phyloP scores from a whole-genome alignment of 2,888 invertebrate species.

The Eupeodes luniger region DNA sequence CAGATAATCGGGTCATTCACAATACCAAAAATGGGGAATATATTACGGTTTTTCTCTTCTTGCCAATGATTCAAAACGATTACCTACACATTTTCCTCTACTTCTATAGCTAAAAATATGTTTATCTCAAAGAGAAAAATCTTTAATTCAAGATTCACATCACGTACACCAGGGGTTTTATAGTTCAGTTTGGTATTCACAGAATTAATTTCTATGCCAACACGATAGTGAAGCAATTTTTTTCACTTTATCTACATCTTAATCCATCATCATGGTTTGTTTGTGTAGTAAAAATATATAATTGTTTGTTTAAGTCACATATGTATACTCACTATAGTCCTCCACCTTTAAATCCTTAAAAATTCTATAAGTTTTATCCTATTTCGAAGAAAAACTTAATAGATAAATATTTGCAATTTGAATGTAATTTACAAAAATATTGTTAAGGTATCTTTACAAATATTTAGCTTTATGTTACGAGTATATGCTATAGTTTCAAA shows the following conservation, averaged over 20 bases:
- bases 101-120: neutral
- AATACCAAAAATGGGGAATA: too few species aligned
- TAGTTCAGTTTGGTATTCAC: neutral
- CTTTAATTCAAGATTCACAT: neutral
- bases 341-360: neutral
- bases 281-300: neutral
- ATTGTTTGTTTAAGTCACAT: neutral
- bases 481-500: neutral
- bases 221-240: neutral
- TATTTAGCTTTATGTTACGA: neutral
- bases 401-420: slow-evolving; percentile 3
- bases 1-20: too few species aligned
- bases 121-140: neutral
- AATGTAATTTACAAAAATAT: neutral
- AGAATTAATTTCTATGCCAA: slow-evolving; percentile 26
- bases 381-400: neutral
- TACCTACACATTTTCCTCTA: neutral
- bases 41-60: too few species aligned
- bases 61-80: neutral
- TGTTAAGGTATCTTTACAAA: too few species aligned
- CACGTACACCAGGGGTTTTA: slow-evolving; percentile 7
- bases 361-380: neutral
- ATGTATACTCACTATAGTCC: too few species aligned
- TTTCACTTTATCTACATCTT: neutral
- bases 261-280: neutral